Evolutionary conservation across 1,140 invertebrate genomes (phyloP).

Genomic region (Diachasmimorpha longicaudata): DNA sequence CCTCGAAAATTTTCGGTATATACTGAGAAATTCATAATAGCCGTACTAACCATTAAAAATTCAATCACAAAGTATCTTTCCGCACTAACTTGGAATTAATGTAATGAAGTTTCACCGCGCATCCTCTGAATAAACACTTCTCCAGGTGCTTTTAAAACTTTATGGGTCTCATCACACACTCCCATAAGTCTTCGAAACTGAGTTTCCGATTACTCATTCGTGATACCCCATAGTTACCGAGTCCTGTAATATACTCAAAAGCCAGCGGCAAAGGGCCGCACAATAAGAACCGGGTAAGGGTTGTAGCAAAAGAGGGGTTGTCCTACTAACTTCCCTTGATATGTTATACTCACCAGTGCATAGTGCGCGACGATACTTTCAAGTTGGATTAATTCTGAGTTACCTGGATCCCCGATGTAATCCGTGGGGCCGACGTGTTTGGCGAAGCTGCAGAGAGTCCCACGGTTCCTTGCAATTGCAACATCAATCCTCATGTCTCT

Average conservation of each 20-base stretch:
- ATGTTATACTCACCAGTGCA: constrained; percentile 10
- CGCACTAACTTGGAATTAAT: not conserved
- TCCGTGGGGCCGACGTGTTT: constrained; percentile 14
- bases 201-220: not conserved
- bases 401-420: constrained; percentile 13
- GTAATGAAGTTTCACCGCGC: not conserved
- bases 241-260: not conserved
- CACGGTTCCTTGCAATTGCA: not conserved
- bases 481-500: not conserved
- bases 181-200: not conserved
- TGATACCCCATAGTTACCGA: not conserved
- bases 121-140: not conserved
- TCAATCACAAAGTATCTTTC: not conserved
- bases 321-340: constrained; percentile 13
- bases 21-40: not conserved
- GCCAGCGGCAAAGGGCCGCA: not conserved
- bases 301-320: not conserved
- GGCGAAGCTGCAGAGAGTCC: not conserved
- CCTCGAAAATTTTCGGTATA: not conserved
- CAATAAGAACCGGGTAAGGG: constrained; percentile 4
- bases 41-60: not conserved
- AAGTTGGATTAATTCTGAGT: constrained; percentile 19
- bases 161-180: not conserved
- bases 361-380: constrained; percentile 9
- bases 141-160: not conserved